These are phyloP conservation scores for Pollenia griseotomentosa DNA, from an alignment of 2,888 invertebrate species.

Conservation along the genomic window DNA sequence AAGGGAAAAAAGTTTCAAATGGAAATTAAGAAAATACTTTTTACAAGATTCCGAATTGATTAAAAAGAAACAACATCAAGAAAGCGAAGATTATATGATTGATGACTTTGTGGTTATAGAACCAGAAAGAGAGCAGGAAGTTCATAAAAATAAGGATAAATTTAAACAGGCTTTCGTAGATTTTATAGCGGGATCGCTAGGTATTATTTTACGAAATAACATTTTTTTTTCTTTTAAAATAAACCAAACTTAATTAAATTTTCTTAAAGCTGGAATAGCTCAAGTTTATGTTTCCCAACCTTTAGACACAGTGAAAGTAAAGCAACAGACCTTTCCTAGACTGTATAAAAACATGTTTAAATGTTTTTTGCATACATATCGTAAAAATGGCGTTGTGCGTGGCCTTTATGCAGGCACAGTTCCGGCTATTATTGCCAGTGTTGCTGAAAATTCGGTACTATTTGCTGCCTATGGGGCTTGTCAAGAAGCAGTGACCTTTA, in stretches of 20 bases:
- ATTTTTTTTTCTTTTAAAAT: not conserved
- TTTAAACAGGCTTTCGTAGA: conserved; percentile 75
- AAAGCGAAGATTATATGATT: not conserved
- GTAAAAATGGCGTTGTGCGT: conserved; percentile 91
- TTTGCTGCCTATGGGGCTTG: conserved; percentile 98
- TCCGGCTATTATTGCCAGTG: conserved; percentile 97
- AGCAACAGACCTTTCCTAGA: conserved; percentile 98
- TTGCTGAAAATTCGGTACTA: conserved; percentile 98
- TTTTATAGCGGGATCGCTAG: conserved; percentile 54
- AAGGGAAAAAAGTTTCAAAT: not conserved
- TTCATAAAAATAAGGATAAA: conserved; percentile 66
- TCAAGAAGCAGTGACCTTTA: conserved; percentile 91
- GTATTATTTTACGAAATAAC: not conserved
- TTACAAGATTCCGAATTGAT: not conserved
- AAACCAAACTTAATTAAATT: not conserved
- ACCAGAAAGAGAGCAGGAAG: not conserved
- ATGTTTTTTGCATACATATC: conserved; percentile 93
- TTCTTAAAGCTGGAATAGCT: conserved; percentile 31
- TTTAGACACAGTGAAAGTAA: conserved; percentile 99
- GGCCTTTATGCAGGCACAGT: conserved; percentile 97
- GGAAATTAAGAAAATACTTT: conserved; percentile 47
- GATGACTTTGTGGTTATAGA: conserved; percentile 5
- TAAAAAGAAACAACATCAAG: not conserved
- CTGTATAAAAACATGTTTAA: conserved; percentile 93
- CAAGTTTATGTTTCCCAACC: conserved; percentile 98